Base-by-base conservation (phyloP, 2,113 vertebrate genomes). In the Phyllostomus hastatus region DNA sequence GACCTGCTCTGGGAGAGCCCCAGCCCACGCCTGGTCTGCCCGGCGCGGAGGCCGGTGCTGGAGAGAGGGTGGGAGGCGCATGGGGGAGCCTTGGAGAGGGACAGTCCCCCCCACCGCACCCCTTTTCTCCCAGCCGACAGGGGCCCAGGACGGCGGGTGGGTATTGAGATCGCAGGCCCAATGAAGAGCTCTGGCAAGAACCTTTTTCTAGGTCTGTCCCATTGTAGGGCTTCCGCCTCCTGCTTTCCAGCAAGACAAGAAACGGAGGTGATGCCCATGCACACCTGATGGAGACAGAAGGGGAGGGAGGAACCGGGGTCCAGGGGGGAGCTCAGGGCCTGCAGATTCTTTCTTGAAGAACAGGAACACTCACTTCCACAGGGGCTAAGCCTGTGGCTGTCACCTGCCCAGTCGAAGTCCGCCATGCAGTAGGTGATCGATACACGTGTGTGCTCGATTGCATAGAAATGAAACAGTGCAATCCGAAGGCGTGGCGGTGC, bases 191-290 rank as follows among this genome's bases (percentile, higher is more conserved):
- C 87, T 26, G 52, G 66, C 48, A 57, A 59, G 78, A 61, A 48
- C 15, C 22, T 43, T 86, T 91, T 94, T 94, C 91, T 96, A 75
- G 96, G 88, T 86, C 95, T 94, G 95, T 95, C 96, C 84, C 75
- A 85, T 95, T 93, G 95, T 78, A 94, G 90, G 94, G 95, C 93
- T 91, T 95, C 70, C 90, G 95, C 96, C 82, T 96, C 89, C 93
- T 95, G 91, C 64, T 97, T 97, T 87, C 88, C 78, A 92, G 70
- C 35, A 38, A 96, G 97, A 97, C 97, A 97, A 93, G 97, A 97
- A 96, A 97, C 97, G 97, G 97, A 97, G 96, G 97, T 91, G 97
- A 91, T 90, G 75, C 76, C 88, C 95, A 90, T 96, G 97, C 97
- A 93, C 78, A 90, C 92, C 64, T 72, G 81, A 92, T 93, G 93